Evolutionary conservation across 2,113 vertebrate genomes (phyloP), one percentile per base, ranked within the genome.

Genomic region (Caretta caretta): DNA sequence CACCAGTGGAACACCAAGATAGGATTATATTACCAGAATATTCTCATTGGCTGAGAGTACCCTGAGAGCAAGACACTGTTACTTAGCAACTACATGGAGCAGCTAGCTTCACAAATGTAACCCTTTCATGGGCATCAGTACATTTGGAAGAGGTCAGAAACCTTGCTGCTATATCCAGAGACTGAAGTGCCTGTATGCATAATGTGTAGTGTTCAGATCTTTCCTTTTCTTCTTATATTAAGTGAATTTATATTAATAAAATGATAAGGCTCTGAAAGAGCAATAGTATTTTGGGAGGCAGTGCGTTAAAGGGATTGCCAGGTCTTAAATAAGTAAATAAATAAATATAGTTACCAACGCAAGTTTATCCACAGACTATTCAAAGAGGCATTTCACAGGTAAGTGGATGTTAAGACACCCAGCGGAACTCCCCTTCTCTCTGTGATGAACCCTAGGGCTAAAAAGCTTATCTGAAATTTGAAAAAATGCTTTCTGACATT

Each of bases 401-500:
- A 82, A 97, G 97, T 97, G 96, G 95, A 46, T 93, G 97, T 94
- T 97, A 87, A 97, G 96, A 87, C 94, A 97, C 93, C 86, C 81
- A 89, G 81, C 94, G 83, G 84, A 96, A 94, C 96, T 97, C 97
- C 80, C 0, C 5, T 86, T 95, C 86, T 92, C 84, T 80, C 83
- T 2, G 85, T 91, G 94, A 97, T 97, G 83, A 97, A 97, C 98
- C 98, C 98, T 93, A 97, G 96, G 98, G 98, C 98, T 98, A 98
- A 98, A 97, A 95, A 97, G 98, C 98, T 98, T 98, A 98, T 98
- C 98, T 98, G 98, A 98, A 98, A 98, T 98, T 93, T 97, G 96
- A 97, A 98, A 96, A 98, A 96, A 96, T 93, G 96, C 97, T 97
- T 98, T 97, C 97, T 98, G 98, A 98, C 98, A 98, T 97, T 97